phyloP scores from a whole-genome alignment of 2,888 invertebrate genomes.

The Melieria picta region DNA sequence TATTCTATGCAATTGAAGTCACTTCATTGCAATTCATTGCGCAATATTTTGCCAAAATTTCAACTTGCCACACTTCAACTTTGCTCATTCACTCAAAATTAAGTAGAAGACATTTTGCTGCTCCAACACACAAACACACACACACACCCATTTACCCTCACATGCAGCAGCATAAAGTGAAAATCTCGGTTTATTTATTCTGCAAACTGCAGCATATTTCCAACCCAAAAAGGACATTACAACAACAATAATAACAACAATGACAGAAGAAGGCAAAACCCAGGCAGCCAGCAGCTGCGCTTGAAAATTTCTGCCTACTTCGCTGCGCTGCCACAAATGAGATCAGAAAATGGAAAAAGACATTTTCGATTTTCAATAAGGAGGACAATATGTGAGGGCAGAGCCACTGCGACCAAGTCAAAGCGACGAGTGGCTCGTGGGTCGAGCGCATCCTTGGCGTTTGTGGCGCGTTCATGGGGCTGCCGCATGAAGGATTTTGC shows the following conservation, averaged over 20 bases:
- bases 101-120: not conserved
- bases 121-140: not conserved
- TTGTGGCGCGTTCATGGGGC: too few species aligned
- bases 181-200: not conserved
- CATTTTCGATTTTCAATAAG: conserved; percentile 1
- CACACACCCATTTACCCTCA: not conserved
- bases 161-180: not conserved
- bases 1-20: too few species aligned
- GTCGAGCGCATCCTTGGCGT: too few species aligned
- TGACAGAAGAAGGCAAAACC: not conserved
- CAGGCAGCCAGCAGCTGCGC: not conserved
- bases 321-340: conserved; percentile 51
- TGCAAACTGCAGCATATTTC: not conserved
- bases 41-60: too few species aligned
- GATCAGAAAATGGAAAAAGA: conserved; percentile 46
- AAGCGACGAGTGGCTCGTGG: too few species aligned
- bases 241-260: not conserved
- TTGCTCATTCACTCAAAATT: not conserved
- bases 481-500: not conserved
- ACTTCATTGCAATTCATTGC: too few species aligned
- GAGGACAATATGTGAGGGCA: not conserved
- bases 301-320: conserved; percentile 4
- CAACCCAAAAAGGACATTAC: not conserved
- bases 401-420: too few species aligned
- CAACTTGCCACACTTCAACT: too few species aligned